Evolutionary conservation across 1,140 invertebrate genomes (phyloP).

Genomic region (Sinonovacula constricta): DNA sequence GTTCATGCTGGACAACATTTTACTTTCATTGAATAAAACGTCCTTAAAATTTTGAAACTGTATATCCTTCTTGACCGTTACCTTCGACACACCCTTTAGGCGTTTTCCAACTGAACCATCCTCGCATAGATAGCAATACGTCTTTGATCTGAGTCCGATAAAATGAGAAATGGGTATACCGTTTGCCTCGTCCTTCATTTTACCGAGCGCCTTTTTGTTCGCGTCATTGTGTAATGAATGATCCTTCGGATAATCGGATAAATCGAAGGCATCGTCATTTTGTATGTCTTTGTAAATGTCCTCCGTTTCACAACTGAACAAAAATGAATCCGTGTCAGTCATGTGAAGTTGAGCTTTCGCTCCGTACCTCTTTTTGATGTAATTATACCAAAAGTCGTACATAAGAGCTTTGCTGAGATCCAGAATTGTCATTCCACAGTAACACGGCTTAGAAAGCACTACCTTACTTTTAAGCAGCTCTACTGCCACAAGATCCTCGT

Average conservation of each 20-base stretch:
- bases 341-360: conserved; percentile 63
- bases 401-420: conserved; percentile 48
- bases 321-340: conserved; percentile 78
- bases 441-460: conserved; percentile 61
- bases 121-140: conserved; percentile 17
- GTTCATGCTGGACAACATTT: conserved; percentile 8
- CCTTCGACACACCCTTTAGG: conserved; percentile 46
- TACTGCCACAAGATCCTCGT: conserved; percentile 61
- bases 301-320: conserved; percentile 73
- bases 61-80: conserved; percentile 4
- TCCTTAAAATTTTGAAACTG: conserved; percentile 17
- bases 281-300: conserved; percentile 77
- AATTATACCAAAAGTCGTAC: conserved; percentile 65
- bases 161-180: conserved; percentile 52
- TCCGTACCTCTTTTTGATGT: conserved; percentile 62
- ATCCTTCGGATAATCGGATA: conserved; percentile 45
- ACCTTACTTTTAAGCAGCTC: conserved; percentile 51
- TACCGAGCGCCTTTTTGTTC: conserved; percentile 79
- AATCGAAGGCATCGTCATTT: conserved; percentile 36
- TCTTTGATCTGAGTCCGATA: conserved; percentile 14
- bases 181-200: conserved; percentile 80
- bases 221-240: conserved; percentile 42
- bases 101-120: conserved; percentile 57
- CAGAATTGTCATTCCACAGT: conserved; percentile 55
- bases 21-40: conserved; percentile 2